phyloP scores from a whole-genome alignment of 2,888 invertebrate genomes.

The Agonopterix arenella region DNA sequence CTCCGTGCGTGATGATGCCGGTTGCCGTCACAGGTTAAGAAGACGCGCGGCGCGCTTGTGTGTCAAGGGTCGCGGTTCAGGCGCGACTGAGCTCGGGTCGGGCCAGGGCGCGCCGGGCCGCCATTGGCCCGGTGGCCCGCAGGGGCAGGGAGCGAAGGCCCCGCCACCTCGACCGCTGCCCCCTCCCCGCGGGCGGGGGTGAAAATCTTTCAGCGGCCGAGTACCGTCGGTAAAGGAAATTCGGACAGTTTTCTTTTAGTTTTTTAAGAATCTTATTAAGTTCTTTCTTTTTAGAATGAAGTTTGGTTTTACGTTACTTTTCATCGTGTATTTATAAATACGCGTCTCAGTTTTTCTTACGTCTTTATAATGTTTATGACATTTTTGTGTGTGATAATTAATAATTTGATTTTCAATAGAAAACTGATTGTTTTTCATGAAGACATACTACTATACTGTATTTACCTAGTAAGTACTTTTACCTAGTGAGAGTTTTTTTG shows the following conservation, averaged over 20 bases:
- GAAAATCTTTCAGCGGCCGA: conserved; percentile 65
- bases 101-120: conserved; percentile 60
- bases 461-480: background rate
- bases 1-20: conserved; percentile 77
- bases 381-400: background rate
- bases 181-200: conserved; percentile 37
- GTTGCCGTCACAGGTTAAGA: conserved; percentile 55
- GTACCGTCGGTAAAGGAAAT: conserved; percentile 63
- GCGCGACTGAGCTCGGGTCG: conserved; percentile 74
- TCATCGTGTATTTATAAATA: too few species aligned
- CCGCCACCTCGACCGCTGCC: conserved; percentile 64
- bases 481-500: conserved; percentile 16
- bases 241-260: conserved; percentile 9
- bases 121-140: conserved; percentile 74
- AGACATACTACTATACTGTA: too few species aligned
- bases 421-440: too few species aligned
- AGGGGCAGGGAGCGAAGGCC: conserved; percentile 73
- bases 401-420: too few species aligned
- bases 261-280: background rate
- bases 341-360: background rate
- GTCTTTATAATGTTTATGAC: background rate
- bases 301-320: background rate
- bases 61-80: conserved; percentile 74
- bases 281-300: background rate
- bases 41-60: conserved; percentile 62